Percentiles rank a stretch among this genome's conserved stretches.
Conservation (phyloP, 2,113 vertebrate genomes). For the Sprattus sprattus region DNA sequence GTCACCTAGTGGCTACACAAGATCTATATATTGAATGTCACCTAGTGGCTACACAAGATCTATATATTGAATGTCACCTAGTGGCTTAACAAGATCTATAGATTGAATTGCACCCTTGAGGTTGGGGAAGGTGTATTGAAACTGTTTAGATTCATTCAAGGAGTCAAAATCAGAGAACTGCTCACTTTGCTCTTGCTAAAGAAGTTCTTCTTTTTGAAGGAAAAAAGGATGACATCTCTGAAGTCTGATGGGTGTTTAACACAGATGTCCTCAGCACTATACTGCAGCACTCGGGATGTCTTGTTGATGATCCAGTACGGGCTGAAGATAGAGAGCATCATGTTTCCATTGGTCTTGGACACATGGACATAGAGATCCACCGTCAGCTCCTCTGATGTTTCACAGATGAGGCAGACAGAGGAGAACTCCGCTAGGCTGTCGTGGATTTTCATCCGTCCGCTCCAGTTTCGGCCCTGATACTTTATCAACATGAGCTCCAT, state of each 20-base stretch:
- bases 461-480: slow-evolving; percentile 92
- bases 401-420: slow-evolving; percentile 73
- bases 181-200: slow-evolving; percentile 95
- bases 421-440: slow-evolving; percentile 80
- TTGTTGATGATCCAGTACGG: slow-evolving; percentile 99
- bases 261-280: slow-evolving; percentile 81
- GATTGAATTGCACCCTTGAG: neutral
- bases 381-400: slow-evolving; percentile 58
- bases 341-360: slow-evolving; percentile 50
- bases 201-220: slow-evolving; percentile 91
- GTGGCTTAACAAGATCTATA: neutral
- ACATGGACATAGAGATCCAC: slow-evolving; percentile 81
- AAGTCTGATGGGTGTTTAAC: slow-evolving; percentile 91
- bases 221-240: slow-evolving; percentile 88
- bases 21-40: too few species aligned
- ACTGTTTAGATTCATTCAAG: neutral
- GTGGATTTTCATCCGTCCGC: slow-evolving; percentile 75
- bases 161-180: neutral
- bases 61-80: too few species aligned
- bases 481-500: slow-evolving; percentile 82
- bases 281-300: slow-evolving; percentile 89
- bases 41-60: too few species aligned
- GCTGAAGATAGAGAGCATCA: slow-evolving; percentile 84
- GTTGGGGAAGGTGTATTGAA: neutral
- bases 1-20: too few species aligned